These are phyloP conservation scores for Xiphophorus couchianus DNA, from an alignment of 2,113 vertebrate genomes.

Conservation along the genomic window DNA sequence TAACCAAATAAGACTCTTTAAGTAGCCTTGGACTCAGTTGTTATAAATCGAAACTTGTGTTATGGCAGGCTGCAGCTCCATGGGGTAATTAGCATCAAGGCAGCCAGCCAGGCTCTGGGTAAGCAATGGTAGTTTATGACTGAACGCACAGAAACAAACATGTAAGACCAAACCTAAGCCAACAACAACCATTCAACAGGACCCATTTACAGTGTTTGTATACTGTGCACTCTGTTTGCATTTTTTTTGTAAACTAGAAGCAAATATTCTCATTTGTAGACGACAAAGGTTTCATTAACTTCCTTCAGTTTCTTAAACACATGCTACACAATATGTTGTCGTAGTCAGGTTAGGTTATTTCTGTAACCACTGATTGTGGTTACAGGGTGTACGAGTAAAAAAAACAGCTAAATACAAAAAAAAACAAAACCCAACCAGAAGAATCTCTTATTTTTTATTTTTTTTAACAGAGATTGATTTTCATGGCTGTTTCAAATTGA, in stretches of 20 bases:
- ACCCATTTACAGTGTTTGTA: conserved; percentile 10
- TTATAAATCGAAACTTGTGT: conserved; percentile 25
- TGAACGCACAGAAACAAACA: conserved; percentile 37
- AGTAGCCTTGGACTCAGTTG: neutral
- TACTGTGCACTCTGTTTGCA: neutral
- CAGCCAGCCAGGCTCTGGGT: conserved; percentile 22
- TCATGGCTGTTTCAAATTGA: too few relatives aligned
- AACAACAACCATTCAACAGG: conserved; percentile 13
- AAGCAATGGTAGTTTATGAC: conserved; percentile 38
- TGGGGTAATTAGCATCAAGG: conserved; percentile 42
- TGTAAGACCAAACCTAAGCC: conserved; percentile 31
- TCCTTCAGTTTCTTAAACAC: neutral
- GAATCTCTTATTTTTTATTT: too few relatives aligned
- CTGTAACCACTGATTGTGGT: neutral
- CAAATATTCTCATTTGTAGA: neutral
- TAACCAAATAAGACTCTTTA: conserved; percentile 6
- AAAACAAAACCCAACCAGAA: neutral
- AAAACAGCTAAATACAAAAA: neutral
- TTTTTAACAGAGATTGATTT: too few relatives aligned
- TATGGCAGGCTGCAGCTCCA: conserved; percentile 31
- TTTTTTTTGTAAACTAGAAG: neutral
- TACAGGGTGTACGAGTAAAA: neutral
- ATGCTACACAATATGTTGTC: neutral
- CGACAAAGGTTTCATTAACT: conserved; percentile 5
- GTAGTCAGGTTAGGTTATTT: neutral